These are phyloP conservation scores for Chunga burmeisteri DNA, from an alignment of 2,113 vertebrate genomes.

Conservation along the genomic window DNA sequence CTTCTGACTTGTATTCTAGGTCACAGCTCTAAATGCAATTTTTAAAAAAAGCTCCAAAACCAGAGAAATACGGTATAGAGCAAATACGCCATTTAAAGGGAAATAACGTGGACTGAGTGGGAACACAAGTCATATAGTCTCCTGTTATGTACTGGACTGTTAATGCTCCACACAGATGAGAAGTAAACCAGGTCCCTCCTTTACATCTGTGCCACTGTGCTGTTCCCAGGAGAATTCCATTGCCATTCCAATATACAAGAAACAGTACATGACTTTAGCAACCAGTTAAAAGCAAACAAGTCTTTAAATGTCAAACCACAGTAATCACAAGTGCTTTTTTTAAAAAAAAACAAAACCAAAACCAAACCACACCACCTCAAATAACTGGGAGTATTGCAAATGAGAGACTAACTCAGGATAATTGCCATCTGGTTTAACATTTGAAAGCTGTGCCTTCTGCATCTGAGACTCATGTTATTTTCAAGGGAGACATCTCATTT, in stretches of 20 bases:
- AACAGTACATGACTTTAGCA: rapidly evolving
- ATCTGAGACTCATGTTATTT: not conserved
- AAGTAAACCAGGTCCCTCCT: not conserved
- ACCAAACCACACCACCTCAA: not conserved
- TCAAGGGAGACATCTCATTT: conserved; percentile 6
- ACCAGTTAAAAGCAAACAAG: not conserved
- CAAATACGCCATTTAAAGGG: not conserved
- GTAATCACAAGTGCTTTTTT: not conserved
- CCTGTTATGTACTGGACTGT: rapidly evolving
- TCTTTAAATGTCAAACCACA: not conserved
- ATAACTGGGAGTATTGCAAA: not conserved
- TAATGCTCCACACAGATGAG: not conserved
- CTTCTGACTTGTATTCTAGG: not conserved
- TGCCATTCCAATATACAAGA: rapidly evolving
- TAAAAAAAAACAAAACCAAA: too few relatives aligned
- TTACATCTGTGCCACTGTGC: not conserved
- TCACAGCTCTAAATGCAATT: not conserved
- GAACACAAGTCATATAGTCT: not conserved
- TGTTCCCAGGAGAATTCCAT: not conserved
- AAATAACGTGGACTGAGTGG: not conserved
- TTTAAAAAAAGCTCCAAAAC: not conserved
- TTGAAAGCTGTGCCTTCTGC: conserved; percentile 15
- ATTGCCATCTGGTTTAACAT: conserved; percentile 23
- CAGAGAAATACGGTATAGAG: not conserved
- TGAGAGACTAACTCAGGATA: not conserved